phyloP scores from a whole-genome alignment of 2,888 invertebrate species.

The Actias luna region DNA sequence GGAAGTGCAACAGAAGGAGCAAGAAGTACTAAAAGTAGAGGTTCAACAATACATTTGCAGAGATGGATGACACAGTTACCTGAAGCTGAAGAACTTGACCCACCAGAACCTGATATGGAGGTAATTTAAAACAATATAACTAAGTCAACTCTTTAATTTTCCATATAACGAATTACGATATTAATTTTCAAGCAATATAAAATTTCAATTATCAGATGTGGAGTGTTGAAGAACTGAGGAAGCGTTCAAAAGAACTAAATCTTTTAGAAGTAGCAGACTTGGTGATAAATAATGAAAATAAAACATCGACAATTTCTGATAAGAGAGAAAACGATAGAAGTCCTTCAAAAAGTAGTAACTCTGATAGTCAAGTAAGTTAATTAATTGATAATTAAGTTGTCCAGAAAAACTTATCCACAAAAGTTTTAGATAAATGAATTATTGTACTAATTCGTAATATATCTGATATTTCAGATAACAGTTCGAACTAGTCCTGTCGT shows the following conservation, averaged over 20 bases:
- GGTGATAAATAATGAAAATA: slow-evolving; percentile 55
- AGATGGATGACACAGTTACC: slow-evolving; percentile 91
- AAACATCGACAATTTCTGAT: slow-evolving; percentile 57
- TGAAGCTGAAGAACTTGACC: slow-evolving; percentile 80
- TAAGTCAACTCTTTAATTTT: neutral
- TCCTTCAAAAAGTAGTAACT: slow-evolving; percentile 88
- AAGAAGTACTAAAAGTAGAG: slow-evolving; percentile 82
- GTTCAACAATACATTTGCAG: slow-evolving; percentile 88
- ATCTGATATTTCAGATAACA: slow-evolving; percentile 86
- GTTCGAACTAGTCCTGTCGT: slow-evolving; percentile 88
- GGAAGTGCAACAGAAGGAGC: slow-evolving; percentile 67
- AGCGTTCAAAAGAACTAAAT: slow-evolving; percentile 86
- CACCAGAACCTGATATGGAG: slow-evolving; percentile 81
- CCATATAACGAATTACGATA: too few species aligned
- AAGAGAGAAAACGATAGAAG: slow-evolving; percentile 83
- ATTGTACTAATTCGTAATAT: neutral
- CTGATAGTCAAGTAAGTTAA: slow-evolving; percentile 87
- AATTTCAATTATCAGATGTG: slow-evolving; percentile 69
- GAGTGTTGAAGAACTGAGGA: slow-evolving; percentile 87
- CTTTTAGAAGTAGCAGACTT: slow-evolving; percentile 77
- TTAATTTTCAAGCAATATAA: neutral
- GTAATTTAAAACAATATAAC: slow-evolving; percentile 38
- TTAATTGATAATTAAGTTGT: slow-evolving; percentile 85
- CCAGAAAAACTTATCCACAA: slow-evolving; percentile 17
- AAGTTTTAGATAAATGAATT: neutral